Conservation (phyloP, 2,888 invertebrate genomes). For the Clepsis dumicolana region DNA sequence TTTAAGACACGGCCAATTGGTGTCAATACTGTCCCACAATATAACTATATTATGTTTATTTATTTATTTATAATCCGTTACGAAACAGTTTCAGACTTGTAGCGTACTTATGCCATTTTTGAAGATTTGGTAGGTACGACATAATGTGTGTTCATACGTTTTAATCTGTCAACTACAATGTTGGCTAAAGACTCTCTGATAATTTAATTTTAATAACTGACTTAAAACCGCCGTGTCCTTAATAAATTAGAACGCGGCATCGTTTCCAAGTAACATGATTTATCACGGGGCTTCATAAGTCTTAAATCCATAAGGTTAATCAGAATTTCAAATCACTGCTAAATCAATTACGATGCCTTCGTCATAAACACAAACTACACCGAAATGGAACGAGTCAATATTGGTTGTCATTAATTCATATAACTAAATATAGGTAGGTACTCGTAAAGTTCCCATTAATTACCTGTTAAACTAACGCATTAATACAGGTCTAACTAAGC, state of each 20-base stretch:
- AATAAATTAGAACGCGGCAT: not conserved
- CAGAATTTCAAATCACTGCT: conserved; percentile 2
- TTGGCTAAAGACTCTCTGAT: no score
- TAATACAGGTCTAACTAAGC: conserved; percentile 21
- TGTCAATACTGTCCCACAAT: no score
- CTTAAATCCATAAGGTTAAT: not conserved
- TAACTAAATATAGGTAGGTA: conserved; percentile 10
- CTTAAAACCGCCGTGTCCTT: not conserved
- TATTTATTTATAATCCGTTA: no score
- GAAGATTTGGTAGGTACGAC: no score
- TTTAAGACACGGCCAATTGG: no score
- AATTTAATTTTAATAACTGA: no score
- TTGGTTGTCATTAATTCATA: conserved; percentile 22
- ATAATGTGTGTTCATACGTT: no score
- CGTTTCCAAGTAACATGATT: not conserved
- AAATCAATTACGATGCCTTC: not conserved
- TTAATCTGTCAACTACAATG: no score
- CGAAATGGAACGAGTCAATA: conserved; percentile 7
- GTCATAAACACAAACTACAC: conserved; percentile 3
- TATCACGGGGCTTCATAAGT: not conserved
- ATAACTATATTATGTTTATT: no score
- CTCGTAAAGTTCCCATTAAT: conserved; percentile 29
- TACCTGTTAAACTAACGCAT: conserved; percentile 14
- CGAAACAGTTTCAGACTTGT: no score
- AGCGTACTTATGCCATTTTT: no score